These are phyloP conservation scores for Paracentrotus lividus DNA, from an alignment of 53 echinoderm and acorn worm genomes.

Conservation along the genomic window DNA sequence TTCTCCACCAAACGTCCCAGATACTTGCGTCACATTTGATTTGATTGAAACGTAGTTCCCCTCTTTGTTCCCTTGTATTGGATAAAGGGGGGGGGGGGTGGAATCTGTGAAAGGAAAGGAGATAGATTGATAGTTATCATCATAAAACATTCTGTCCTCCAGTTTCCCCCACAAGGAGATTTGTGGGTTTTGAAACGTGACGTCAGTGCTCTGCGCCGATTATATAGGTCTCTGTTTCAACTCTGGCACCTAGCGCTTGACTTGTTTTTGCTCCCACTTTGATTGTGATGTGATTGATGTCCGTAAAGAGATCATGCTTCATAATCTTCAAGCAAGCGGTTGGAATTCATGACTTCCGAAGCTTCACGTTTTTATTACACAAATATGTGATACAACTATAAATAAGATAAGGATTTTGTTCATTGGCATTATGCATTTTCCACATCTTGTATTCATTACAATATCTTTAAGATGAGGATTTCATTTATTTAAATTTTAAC, in stretches of 20 bases:
- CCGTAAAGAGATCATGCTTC: slow-evolving; percentile 16
- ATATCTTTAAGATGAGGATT: too few relatives aligned
- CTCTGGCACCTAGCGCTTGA: background rate
- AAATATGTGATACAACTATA: background rate
- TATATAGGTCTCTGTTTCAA: slow-evolving; percentile 35
- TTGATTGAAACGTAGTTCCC: background rate
- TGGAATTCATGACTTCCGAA: background rate
- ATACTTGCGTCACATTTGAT: slow-evolving; percentile 9
- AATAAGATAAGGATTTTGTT: background rate
- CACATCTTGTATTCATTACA: too few relatives aligned
- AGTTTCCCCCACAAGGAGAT: slow-evolving; percentile 11
- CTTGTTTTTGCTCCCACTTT: background rate
- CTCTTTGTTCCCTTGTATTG: background rate
- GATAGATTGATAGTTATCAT: slow-evolving; percentile 17
- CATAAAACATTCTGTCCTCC: slow-evolving; percentile 24
- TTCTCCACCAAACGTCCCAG: background rate
- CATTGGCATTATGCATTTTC: too few relatives aligned
- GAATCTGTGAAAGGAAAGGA: background rate
- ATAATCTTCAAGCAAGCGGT: background rate
- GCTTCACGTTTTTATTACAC: background rate
- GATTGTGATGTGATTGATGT: background rate
- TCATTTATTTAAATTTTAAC: too few relatives aligned
- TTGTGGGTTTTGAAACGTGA: slow-evolving; percentile 46
- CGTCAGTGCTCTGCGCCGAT: slow-evolving; percentile 37
- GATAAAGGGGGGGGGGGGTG: background rate